Conservation (phyloP, 2,113 vertebrate species). For the Galemys pyrenaicus region DNA sequence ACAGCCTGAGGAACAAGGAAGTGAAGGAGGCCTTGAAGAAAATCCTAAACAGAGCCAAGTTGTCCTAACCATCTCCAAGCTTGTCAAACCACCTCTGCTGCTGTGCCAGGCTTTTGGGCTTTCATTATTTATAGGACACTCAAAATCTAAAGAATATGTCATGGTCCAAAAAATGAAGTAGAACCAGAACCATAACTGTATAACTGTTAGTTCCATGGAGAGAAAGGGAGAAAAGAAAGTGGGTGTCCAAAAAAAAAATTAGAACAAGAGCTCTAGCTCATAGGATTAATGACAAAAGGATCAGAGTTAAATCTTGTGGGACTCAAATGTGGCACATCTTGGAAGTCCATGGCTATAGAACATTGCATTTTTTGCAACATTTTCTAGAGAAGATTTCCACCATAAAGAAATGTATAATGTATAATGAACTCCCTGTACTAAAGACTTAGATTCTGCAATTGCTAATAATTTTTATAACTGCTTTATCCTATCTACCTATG, state of each 20-base stretch:
- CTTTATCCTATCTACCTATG: background rate
- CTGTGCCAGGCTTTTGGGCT: background rate
- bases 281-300: background rate
- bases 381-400: background rate
- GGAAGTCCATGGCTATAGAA: background rate
- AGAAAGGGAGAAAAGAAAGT: background rate
- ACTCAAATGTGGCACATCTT: background rate
- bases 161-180: background rate
- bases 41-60: background rate
- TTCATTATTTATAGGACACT: background rate
- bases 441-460: background rate
- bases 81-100: background rate
- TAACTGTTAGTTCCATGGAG: background rate
- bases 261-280: background rate
- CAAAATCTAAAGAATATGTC: background rate
- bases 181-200: background rate
- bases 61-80: background rate
- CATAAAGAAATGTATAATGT: background rate
- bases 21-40: conserved; percentile 63
- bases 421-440: background rate
- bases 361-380: background rate
- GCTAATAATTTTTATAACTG: background rate
- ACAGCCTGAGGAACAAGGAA: conserved; percentile 70
- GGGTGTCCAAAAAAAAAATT: background rate
- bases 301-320: background rate